A percentile compares a stretch with the other conserved stretches of the same genome.
phyloP scores from a whole-genome alignment of 1,140 invertebrate genomes.

The Drosophila punjabiensis region DNA sequence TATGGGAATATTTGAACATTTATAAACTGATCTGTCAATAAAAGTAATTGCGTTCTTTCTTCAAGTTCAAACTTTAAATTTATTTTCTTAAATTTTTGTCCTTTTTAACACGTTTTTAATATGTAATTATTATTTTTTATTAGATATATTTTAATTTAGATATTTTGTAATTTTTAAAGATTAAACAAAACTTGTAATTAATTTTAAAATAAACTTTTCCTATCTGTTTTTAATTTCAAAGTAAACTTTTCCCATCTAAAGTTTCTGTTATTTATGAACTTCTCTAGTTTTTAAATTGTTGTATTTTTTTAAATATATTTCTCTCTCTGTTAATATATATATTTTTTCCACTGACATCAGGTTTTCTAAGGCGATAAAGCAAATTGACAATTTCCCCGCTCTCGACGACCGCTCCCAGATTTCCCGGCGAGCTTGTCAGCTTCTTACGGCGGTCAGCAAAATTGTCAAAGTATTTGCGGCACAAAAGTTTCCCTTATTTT shows the following conservation, averaged over 20 bases:
- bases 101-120: no score
- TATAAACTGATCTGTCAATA: background rate
- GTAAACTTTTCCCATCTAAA: background rate
- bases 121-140: no score
- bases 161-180: background rate
- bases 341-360: slow-evolving; percentile 6
- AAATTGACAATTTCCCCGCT: slow-evolving; percentile 68
- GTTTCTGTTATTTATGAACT: no score
- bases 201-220: no score
- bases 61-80: no score
- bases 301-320: background rate
- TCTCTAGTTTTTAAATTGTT: no score
- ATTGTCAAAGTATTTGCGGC: slow-evolving; percentile 64
- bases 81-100: no score
- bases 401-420: slow-evolving; percentile 32
- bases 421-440: slow-evolving; percentile 45
- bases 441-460: slow-evolving; percentile 46
- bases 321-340: background rate
- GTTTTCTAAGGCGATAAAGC: slow-evolving; percentile 62
- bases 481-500: slow-evolving; percentile 60
- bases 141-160: no score
- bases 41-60: background rate
- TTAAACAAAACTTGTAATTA: no score
- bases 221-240: background rate
- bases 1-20: background rate